Evolutionary conservation across 2,797 vertebrate genomes (phyloP).

Genomic region (Cryptoprocta ferox): DNA sequence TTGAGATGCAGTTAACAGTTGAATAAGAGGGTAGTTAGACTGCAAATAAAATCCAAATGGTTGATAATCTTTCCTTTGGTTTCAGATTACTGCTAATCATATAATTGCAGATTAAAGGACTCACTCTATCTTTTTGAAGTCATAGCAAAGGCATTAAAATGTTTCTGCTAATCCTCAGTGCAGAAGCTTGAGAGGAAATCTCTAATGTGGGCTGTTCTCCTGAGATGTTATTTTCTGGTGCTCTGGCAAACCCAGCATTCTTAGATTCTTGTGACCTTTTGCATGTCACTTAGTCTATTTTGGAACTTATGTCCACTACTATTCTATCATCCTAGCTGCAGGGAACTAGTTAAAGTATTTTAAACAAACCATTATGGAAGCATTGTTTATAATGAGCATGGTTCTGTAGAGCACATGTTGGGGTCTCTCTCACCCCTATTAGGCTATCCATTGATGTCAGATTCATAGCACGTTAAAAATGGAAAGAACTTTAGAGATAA

Average conservation of each 20-base stretch:
- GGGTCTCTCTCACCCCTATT: neutral
- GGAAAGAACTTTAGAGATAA: neutral
- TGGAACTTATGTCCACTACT: neutral
- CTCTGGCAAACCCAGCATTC: neutral
- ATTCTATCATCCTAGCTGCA: neutral
- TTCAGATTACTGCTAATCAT: slow-evolving; percentile 75
- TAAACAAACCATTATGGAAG: neutral
- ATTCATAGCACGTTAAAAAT: neutral
- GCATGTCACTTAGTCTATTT: neutral
- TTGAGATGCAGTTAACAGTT: slow-evolving; percentile 52
- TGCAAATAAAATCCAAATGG: slow-evolving; percentile 70
- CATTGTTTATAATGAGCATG: neutral
- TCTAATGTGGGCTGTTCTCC: neutral
- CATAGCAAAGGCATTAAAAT: neutral
- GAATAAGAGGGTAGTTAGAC: neutral
- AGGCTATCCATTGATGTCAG: neutral
- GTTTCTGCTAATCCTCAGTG: slow-evolving; percentile 60
- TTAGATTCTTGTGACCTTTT: neutral
- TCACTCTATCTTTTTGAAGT: slow-evolving; percentile 70
- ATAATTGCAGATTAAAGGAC: slow-evolving; percentile 60
- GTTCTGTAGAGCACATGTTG: neutral
- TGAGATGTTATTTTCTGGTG: slow-evolving; percentile 18
- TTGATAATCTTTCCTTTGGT: slow-evolving; percentile 52
- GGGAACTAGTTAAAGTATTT: neutral
- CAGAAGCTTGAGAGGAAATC: slow-evolving; percentile 22